Evolutionary conservation across 2,113 vertebrate species (phyloP).

Genomic region (Zosterops hypoxanthus): DNA sequence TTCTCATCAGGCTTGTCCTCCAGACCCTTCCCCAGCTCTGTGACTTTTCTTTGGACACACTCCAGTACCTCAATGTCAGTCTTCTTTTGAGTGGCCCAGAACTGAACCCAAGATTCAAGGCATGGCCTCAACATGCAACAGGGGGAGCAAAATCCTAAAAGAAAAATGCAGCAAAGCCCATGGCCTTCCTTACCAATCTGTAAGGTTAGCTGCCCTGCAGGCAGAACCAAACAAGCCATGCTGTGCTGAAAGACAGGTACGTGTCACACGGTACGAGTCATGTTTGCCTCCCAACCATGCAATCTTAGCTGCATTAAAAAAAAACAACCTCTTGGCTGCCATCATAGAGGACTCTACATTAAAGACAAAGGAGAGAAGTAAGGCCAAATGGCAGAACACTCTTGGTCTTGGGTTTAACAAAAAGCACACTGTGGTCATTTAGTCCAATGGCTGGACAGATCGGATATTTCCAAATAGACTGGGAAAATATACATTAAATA

Average conservation of each 20-base stretch:
- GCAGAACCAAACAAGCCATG: accelerated
- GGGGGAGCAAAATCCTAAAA: background rate
- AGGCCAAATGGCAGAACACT: background rate
- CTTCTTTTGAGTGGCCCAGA: background rate
- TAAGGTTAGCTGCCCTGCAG: background rate
- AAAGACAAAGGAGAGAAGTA: background rate
- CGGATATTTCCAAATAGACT: background rate
- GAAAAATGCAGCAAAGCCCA: background rate
- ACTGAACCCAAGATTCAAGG: background rate
- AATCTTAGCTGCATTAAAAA: background rate
- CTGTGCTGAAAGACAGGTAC: background rate
- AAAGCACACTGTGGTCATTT: background rate
- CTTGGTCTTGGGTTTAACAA: background rate
- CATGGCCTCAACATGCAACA: too few relatives aligned
- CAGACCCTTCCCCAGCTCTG: background rate
- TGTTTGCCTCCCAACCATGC: background rate
- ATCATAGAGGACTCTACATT: background rate
- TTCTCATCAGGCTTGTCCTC: background rate
- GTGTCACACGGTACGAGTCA: too few relatives aligned
- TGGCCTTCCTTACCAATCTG: accelerated
- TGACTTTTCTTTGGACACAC: background rate
- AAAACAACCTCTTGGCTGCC: background rate
- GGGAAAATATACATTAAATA: background rate
- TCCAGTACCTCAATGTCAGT: background rate
- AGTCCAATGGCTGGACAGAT: background rate